phyloP scores from a whole-genome alignment of 2,797 vertebrate species.

The Oryzias dopingdopingensis region DNA sequence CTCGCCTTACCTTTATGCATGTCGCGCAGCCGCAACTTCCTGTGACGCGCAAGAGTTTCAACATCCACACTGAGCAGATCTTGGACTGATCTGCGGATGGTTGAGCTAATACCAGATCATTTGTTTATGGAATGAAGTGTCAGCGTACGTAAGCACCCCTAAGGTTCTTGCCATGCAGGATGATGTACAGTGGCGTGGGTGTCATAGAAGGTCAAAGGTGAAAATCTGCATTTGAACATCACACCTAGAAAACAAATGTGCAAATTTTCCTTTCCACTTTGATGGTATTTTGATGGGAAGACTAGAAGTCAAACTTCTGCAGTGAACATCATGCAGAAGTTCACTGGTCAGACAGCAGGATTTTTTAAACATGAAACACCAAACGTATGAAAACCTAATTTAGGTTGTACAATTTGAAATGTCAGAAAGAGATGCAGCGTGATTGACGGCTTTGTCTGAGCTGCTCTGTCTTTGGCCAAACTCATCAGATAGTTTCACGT shows the following conservation, averaged over 20 bases:
- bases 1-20: conserved; percentile 39
- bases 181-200: conserved; percentile 1
- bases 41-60: conserved; percentile 46
- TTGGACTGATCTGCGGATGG: neutral
- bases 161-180: neutral
- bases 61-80: conserved; percentile 33
- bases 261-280: too few relatives aligned
- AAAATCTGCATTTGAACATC: too few relatives aligned
- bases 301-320: too few relatives aligned
- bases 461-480: neutral
- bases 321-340: too few relatives aligned
- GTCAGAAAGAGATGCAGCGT: neutral
- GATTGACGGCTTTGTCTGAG: neutral
- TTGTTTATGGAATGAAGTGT: conserved; percentile 32
- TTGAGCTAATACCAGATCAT: conserved; percentile 6
- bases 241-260: too few relatives aligned
- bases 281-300: too few relatives aligned
- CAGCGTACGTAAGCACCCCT: conserved; percentile 9
- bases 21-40: conserved; percentile 47
- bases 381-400: too few relatives aligned
- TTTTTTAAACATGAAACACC: too few relatives aligned
- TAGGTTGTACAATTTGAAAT: too few relatives aligned
- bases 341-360: too few relatives aligned
- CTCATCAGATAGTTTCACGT: neutral
- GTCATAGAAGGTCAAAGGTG: neutral